phyloP scores from a whole-genome alignment of 2,888 invertebrate species.

The Lithophane socia region DNA sequence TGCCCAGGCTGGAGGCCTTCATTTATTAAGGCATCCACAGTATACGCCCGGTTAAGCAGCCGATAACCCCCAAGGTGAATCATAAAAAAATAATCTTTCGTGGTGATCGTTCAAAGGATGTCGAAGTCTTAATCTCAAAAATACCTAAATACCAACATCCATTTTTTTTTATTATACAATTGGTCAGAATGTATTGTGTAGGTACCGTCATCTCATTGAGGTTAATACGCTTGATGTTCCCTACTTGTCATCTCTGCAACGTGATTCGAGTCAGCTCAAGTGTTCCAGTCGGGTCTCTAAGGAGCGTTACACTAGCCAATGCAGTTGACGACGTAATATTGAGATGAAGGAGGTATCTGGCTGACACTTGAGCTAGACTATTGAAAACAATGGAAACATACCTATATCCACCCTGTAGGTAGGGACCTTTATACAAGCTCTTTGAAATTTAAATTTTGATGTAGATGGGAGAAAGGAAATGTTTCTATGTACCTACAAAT shows the following conservation, averaged over 20 bases:
- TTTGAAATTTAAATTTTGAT: neutral
- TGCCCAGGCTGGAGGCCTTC: neutral
- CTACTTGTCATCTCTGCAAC: conserved; percentile 46
- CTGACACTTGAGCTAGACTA: conserved; percentile 53
- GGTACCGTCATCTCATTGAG: conserved; percentile 1
- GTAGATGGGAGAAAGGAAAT: neutral
- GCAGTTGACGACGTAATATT: conserved; percentile 43
- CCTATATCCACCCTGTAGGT: neutral
- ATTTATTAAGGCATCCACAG: neutral
- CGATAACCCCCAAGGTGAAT: no score
- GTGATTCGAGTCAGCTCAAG: conserved; percentile 55
- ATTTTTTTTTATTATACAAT: neutral
- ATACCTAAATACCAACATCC: neutral
- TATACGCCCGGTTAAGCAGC: neutral
- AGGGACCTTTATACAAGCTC: neutral
- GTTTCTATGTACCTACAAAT: neutral
- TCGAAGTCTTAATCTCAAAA: neutral
- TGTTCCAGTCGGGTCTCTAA: conserved; percentile 49
- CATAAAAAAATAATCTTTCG: neutral
- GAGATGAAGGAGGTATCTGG: conserved; percentile 56
- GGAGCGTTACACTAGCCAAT: conserved; percentile 59
- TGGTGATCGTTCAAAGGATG: neutral
- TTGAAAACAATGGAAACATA: conserved; percentile 43
- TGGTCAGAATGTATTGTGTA: neutral
- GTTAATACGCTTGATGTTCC: conserved; percentile 26